Evolutionary conservation across 1,140 invertebrate genomes (phyloP), one percentile per base, ranked within the genome.

Genomic region (Aphelenchoides fujianensis): DNA sequence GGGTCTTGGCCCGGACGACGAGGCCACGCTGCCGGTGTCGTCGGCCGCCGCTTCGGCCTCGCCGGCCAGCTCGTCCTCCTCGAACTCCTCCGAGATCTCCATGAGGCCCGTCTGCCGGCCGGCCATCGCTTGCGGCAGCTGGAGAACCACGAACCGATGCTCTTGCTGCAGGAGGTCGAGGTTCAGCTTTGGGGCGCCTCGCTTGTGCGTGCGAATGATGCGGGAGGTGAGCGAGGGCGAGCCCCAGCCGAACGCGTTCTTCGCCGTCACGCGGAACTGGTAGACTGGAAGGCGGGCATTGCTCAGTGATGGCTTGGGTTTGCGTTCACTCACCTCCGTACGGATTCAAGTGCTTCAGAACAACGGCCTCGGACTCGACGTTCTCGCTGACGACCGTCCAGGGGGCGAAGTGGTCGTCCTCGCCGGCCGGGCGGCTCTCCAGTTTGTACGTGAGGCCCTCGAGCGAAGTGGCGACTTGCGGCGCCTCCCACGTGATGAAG

Each of bases 341-440:
- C 0, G 92, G 89, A 71, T 89, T 85, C 1, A 98, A 87, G 73
- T 91, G 89, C 74, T 89, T 88, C 0, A 97, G 88, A 0, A 96
- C 85, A 79, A 90, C 95, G 84, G 94, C 95, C 84, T 97, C 94
- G 79, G 97, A 92, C 82, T 93, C 92, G 55, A 97, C 94, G 76
- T 94, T 93, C 69, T 90, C 90, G 2, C 90, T 90, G 1, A 92
- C 89, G 19, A 90, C 89, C n/a, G 88, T 89, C 95, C 95, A 98
- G 19, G 77, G 63, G 3, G 77, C 74, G 66, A 72, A 79, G 59
- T 73, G 77, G 64, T 83, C 81, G 32, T 78, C 87, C 27, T 89
- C 90, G n/a, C 80, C 82, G n/a, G 81, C 82, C n/a, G 74, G 80
- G 62, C 84, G 83, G 69, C 82, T 86, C 78, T 96, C 92, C 2